Percentiles rank a stretch among this genome's conserved stretches.
These are phyloP conservation scores for Harpagifer antarcticus DNA, from an alignment of 2,797 vertebrate genomes.

Conservation along the genomic window DNA sequence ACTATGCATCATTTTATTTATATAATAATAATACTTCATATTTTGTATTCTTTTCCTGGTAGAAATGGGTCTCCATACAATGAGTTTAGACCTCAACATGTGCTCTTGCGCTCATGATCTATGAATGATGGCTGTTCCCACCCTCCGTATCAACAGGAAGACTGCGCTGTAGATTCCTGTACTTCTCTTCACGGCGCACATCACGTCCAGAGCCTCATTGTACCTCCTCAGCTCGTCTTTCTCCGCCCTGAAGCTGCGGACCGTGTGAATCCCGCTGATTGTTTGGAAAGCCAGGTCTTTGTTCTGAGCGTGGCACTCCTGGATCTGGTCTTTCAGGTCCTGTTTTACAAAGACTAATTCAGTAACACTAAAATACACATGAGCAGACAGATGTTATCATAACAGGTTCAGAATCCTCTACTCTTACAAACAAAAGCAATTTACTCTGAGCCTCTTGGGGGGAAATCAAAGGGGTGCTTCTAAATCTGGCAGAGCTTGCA, in stretches of 20 bases:
- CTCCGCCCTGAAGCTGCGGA: slow-evolving; percentile 88
- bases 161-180: slow-evolving; percentile 70
- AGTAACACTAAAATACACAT: background rate
- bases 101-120: background rate
- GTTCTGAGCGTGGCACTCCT: slow-evolving; percentile 85
- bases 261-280: slow-evolving; percentile 78
- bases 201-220: slow-evolving; percentile 71
- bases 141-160: slow-evolving; percentile 81
- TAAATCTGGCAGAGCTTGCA: no score
- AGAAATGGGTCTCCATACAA: no score
- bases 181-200: slow-evolving; percentile 71
- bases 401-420: no score
- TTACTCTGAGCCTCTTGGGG: no score
- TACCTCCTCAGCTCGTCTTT: slow-evolving; percentile 81
- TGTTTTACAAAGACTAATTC: slow-evolving; percentile 48
- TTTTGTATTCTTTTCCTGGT: background rate
- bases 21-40: background rate
- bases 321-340: slow-evolving; percentile 83
- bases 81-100: background rate
- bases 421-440: no score
- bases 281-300: slow-evolving; percentile 83
- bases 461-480: no score
- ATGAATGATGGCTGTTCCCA: slow-evolving; percentile 38
- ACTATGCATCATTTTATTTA: background rate
- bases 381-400: background rate